Percentiles rank a stretch among this genome's conserved stretches.
These are phyloP conservation scores for Drosophila equinoxialis DNA, from an alignment of 1,140 invertebrate genomes.

Conservation along the genomic window DNA sequence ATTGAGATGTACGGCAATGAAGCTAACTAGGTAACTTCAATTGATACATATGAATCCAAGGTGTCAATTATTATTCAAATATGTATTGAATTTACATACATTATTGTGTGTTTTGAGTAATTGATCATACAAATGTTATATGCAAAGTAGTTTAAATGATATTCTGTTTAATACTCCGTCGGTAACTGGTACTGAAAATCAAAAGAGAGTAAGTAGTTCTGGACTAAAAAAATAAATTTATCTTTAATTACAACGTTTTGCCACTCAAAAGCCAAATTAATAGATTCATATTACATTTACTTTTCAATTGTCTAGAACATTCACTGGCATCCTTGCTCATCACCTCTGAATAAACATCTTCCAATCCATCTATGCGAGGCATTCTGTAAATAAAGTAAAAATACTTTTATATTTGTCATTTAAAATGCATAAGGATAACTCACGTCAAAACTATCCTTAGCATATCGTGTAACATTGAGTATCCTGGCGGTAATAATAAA, in stretches of 20 bases:
- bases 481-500: conserved; percentile 70
- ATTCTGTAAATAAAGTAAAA: conserved; percentile 36
- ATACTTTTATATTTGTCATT: background rate
- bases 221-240: too few species aligned
- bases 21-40: conserved; percentile 4
- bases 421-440: conserved; percentile 24
- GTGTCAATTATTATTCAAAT: conserved; percentile 8
- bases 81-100: background rate
- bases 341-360: conserved; percentile 67
- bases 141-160: background rate
- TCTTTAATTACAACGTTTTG: conserved; percentile 29
- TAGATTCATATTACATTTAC: conserved; percentile 63
- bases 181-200: background rate
- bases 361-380: conserved; percentile 63
- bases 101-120: background rate
- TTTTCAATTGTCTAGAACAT: conserved; percentile 50
- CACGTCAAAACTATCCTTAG: conserved; percentile 69
- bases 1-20: conserved; percentile 47
- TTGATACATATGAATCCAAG: background rate
- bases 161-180: background rate
- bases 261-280: conserved; percentile 66
- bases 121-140: background rate
- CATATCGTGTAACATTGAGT: conserved; percentile 77
- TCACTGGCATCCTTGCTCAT: conserved; percentile 52
- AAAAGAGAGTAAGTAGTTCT: too few species aligned